These are phyloP conservation scores for Diadumene lineata DNA, from an alignment of 92 coral and sea anemone genomes.

Conservation along the genomic window DNA sequence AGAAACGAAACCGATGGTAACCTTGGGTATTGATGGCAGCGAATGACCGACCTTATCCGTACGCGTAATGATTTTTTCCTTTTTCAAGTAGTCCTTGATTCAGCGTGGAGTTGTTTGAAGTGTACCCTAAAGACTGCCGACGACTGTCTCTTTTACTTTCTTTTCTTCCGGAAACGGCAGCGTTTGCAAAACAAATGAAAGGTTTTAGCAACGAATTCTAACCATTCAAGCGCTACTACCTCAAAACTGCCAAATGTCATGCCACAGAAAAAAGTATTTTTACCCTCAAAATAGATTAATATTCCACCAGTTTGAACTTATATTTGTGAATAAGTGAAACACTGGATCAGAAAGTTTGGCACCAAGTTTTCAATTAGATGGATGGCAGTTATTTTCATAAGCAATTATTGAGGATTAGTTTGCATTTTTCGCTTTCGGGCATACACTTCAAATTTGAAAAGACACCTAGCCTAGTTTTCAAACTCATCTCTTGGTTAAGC, in stretches of 20 bases:
- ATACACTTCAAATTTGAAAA: neutral
- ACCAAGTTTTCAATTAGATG: slow-evolving; percentile 16
- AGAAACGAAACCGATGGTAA: slow-evolving; percentile 7
- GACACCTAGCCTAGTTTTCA: neutral
- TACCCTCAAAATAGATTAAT: neutral
- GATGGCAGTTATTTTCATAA: slow-evolving; percentile 3
- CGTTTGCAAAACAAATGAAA: slow-evolving; percentile 7
- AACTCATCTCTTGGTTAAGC: neutral
- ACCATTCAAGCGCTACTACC: neutral
- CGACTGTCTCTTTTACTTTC: slow-evolving; percentile 9
- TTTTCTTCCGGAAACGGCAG: slow-evolving; percentile 4
- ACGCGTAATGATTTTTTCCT: neutral
- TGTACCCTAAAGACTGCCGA: neutral
- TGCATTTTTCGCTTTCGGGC: neutral
- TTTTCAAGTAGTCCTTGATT: slow-evolving; percentile 1
- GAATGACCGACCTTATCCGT: neutral
- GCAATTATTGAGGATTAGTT: too few species aligned
- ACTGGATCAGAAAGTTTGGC: slow-evolving; percentile 18
- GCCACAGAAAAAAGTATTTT: neutral
- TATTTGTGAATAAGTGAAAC: neutral
- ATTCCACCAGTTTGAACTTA: neutral
- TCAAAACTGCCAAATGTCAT: neutral
- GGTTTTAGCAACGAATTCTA: slow-evolving; percentile 2
- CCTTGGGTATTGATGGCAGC: neutral
- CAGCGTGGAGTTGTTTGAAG: slow-evolving; percentile 11